A percentile compares a stretch with the other conserved stretches of the same genome.
These are phyloP conservation scores for Luscinia megarhynchos DNA, from an alignment of 2,797 vertebrate species.

Conservation along the genomic window DNA sequence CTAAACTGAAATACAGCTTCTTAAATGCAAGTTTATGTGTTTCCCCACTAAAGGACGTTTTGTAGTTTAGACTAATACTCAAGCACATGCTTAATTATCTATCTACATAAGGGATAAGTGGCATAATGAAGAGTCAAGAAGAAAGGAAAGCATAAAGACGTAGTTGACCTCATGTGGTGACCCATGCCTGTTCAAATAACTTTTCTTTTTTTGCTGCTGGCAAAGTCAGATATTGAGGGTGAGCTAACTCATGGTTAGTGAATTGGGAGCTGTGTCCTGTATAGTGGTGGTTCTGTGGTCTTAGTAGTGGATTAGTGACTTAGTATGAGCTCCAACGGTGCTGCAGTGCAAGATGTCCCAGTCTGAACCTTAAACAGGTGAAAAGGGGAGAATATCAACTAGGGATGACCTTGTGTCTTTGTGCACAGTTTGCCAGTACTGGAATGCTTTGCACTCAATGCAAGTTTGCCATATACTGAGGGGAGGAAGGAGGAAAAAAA, in stretches of 20 bases:
- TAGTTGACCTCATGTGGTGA: background rate
- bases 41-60: background rate
- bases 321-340: background rate
- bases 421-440: background rate
- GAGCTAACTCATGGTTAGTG: background rate
- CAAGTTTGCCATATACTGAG: accelerated
- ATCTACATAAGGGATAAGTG: background rate
- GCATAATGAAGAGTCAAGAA: background rate
- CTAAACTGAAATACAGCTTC: background rate
- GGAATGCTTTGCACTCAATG: background rate
- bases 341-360: background rate
- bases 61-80: background rate
- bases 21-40: background rate
- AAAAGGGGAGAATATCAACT: background rate
- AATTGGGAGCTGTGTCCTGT: background rate
- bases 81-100: background rate
- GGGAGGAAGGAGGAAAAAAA: background rate
- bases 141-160: background rate
- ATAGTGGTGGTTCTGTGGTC: background rate
- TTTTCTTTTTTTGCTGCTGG: background rate
- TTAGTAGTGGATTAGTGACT: background rate
- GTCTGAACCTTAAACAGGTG: accelerated
- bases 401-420: background rate
- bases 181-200: background rate
- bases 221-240: background rate